phyloP scores from a whole-genome alignment of 2,797 vertebrate genomes.

The Anisognathus igniventris region DNA sequence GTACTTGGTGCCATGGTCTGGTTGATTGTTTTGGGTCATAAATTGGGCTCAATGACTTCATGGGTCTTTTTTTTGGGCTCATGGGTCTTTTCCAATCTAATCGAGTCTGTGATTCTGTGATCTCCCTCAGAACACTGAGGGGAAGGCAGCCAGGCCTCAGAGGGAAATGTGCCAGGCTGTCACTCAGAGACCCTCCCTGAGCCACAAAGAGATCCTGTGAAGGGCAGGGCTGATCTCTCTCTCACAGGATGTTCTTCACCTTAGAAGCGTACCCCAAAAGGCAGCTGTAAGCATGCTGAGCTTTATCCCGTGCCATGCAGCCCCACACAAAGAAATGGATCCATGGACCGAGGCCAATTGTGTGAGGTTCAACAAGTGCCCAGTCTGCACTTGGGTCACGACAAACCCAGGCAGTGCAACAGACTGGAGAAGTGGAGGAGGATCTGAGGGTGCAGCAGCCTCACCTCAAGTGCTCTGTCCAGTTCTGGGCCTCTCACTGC shows the following conservation, averaged over 20 bases:
- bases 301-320: background rate
- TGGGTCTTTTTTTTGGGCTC: too few species aligned
- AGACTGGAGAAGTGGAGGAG: background rate
- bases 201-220: background rate
- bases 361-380: background rate
- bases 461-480: background rate
- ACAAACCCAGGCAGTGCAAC: background rate
- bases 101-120: background rate
- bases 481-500: background rate
- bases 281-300: background rate
- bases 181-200: background rate
- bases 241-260: background rate
- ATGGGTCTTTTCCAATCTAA: background rate
- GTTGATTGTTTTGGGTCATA: background rate
- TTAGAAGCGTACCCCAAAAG: fast-evolving
- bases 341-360: fast-evolving
- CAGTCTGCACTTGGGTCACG: background rate
- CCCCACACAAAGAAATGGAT: background rate
- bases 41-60: background rate
- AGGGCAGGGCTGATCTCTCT: too few species aligned
- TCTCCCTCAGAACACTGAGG: too few species aligned
- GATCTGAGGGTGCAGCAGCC: background rate
- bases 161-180: background rate
- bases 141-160: background rate
- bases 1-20: background rate